phyloP scores from a whole-genome alignment of 2,888 invertebrate species.

The Sisyra nigra region DNA sequence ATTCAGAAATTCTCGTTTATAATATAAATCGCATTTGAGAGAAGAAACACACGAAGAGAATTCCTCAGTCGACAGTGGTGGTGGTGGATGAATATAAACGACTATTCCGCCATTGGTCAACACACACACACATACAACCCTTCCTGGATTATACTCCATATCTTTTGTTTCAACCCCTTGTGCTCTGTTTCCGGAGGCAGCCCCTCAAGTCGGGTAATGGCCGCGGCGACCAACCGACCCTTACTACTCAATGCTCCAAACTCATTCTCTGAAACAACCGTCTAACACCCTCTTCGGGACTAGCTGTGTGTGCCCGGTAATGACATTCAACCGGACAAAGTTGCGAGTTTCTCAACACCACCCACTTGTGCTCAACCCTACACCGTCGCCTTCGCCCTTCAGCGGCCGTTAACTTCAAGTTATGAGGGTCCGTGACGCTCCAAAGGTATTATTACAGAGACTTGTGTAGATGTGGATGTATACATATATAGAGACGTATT shows the following conservation, averaged over 20 bases:
- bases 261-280: neutral
- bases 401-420: neutral
- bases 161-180: conserved; percentile 6
- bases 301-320: conserved; percentile 1
- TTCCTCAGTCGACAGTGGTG: too few species aligned
- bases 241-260: neutral
- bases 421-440: conserved; percentile 1
- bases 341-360: conserved; percentile 6
- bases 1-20: too few species aligned
- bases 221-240: neutral
- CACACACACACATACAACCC: conserved; percentile 1
- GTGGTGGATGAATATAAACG: neutral
- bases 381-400: neutral
- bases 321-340: conserved; percentile 10
- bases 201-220: conserved; percentile 2
- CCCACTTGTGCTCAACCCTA: neutral
- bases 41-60: too few species aligned
- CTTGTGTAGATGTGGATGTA: too few species aligned
- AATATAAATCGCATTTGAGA: too few species aligned
- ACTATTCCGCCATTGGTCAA: conserved; percentile 2
- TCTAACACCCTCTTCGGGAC: neutral
- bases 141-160: neutral
- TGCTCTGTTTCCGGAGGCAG: conserved; percentile 3
- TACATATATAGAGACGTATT: too few species aligned
- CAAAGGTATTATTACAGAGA: too few species aligned